Percentiles rank a stretch among this genome's conserved stretches.
These are phyloP conservation scores for Blastobasis lacticolella DNA, from an alignment of 2,888 invertebrate genomes.

Conservation along the genomic window DNA sequence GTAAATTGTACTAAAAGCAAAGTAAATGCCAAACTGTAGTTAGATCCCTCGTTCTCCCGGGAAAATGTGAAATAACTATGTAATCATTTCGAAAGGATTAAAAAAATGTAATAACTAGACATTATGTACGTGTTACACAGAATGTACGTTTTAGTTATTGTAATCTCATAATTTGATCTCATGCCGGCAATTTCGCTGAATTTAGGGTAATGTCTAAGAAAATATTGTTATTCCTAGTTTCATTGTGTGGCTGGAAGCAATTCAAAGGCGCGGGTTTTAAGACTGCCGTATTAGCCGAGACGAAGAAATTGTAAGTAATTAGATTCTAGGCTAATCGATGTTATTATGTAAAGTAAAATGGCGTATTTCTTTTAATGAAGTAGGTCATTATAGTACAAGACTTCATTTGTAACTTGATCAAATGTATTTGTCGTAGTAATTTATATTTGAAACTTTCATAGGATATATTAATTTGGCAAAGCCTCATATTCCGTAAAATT, in stretches of 20 bases:
- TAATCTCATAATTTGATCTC: constrained; percentile 57
- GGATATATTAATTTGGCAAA: constrained; percentile 24
- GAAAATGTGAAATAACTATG: background rate
- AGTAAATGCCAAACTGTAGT: constrained; percentile 56
- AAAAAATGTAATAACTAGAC: background rate
- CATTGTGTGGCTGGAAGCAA: constrained; percentile 6
- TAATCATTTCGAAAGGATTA: background rate
- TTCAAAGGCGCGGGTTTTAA: constrained; percentile 27
- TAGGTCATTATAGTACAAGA: no score
- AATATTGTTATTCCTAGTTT: constrained; percentile 1
- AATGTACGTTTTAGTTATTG: constrained; percentile 9
- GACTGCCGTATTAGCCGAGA: constrained; percentile 27
- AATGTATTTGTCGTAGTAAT: background rate
- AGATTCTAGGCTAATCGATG: constrained; percentile 21
- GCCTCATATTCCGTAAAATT: constrained; percentile 19
- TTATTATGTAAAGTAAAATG: constrained; percentile 36
- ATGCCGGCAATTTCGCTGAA: constrained; percentile 17
- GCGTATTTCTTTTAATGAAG: constrained; percentile 7
- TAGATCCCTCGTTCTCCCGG: constrained; percentile 27
- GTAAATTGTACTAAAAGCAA: constrained; percentile 32
- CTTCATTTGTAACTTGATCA: no score
- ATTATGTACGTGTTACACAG: constrained; percentile 6
- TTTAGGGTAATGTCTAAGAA: constrained; percentile 8
- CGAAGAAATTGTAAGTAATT: constrained; percentile 26
- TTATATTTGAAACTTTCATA: background rate